Conservation (phyloP, 2,888 invertebrate genomes). For the Thyatira batis region DNA sequence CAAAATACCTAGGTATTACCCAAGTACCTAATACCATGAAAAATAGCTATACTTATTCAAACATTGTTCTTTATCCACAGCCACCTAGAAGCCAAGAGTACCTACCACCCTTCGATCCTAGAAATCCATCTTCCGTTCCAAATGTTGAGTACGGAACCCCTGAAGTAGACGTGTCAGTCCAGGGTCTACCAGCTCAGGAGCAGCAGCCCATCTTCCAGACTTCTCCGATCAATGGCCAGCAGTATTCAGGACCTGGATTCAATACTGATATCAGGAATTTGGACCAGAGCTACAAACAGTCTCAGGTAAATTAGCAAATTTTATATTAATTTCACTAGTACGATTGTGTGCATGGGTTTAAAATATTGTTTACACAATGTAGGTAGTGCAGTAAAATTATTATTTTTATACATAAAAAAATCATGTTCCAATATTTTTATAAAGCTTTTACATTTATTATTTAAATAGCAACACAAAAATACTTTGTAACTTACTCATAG, state of each 20-base stretch:
- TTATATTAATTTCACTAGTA: background rate
- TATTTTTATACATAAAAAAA: no score
- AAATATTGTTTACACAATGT: no score
- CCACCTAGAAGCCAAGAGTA: constrained; percentile 45
- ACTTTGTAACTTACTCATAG: no score
- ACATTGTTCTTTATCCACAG: constrained; percentile 16
- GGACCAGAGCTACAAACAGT: constrained; percentile 55
- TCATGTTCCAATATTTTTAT: no score
- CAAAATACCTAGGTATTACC: no score
- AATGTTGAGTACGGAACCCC: constrained; percentile 43
- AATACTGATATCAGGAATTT: constrained; percentile 59
- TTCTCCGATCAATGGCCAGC: constrained; percentile 69
- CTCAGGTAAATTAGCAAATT: constrained; percentile 45
- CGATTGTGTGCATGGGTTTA: no score
- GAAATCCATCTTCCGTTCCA: constrained; percentile 37
- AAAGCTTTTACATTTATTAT: no score
- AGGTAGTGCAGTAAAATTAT: no score
- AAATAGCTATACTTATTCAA: background rate
- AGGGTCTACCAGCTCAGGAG: constrained; percentile 65
- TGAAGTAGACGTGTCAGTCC: constrained; percentile 67
- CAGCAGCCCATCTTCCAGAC: constrained; percentile 64
- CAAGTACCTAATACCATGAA: no score
- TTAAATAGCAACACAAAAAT: no score
- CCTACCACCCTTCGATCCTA: constrained; percentile 61
- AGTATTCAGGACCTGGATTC: constrained; percentile 60